Evolutionary conservation across 1,140 invertebrate genomes (phyloP), one percentile per base, ranked within the genome.

Genomic region (Matsumurasca onukii): DNA sequence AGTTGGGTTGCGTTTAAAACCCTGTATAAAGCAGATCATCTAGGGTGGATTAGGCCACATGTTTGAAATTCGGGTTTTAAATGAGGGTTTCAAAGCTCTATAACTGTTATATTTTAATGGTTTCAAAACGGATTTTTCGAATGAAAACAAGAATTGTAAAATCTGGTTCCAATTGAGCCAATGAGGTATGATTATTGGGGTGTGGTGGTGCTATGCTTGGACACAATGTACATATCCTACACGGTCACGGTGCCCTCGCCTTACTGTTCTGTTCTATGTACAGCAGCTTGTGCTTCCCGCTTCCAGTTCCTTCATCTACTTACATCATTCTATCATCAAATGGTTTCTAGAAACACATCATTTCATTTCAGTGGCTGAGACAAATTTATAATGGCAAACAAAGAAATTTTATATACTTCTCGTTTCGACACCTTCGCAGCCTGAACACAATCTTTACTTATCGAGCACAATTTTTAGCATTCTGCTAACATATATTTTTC

Each of bases 171-270:
- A n/a, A n/a, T n/a, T n/a, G n/a, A n/a, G n/a, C n/a, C n/a, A n/a
- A n/a, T n/a, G n/a, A n/a, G n/a, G n/a, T n/a, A n/a, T n/a, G n/a
- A n/a, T n/a, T n/a, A n/a, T n/a, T n/a, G n/a, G n/a, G n/a, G n/a
- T n/a, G n/a, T n/a, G n/a, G n/a, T n/a, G n/a, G n/a, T n/a, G n/a
- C n/a, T n/a, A n/a, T n/a, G n/a, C n/a, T n/a, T n/a, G n/a, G n/a
- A n/a, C n/a, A n/a, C n/a, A 51, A 51, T 51, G 49, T 51, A 51
- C 49, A 51, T 51, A 51, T 51, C 49, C 49, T 51, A 51, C 49
- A 12, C 5, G 49, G 49, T 51, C 49, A 51, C 3, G 49, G 24
- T 17, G 5, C 24, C 24, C n/a, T 22, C 24, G 17, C 49, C 49
- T 51, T 51, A 20, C 49, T 51, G 49, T 51, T 20, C 24, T 22